phyloP scores from a whole-genome alignment of 2,888 invertebrate genomes.

The Eilema depressum region DNA sequence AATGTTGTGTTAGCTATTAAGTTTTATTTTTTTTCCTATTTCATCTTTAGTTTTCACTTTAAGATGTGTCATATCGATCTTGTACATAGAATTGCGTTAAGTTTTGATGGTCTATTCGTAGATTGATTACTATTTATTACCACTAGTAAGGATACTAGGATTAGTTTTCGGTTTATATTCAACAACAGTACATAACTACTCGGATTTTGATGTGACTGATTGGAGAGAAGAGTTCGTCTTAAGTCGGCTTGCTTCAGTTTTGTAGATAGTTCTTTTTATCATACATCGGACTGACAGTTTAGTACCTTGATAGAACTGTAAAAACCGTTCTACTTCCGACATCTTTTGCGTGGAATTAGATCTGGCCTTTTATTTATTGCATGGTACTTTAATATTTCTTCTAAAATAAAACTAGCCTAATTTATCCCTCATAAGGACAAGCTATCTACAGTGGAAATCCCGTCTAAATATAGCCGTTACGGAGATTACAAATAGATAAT shows the following conservation, averaged over 20 bases:
- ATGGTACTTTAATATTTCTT: too few species aligned
- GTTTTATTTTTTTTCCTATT: conserved; percentile 24
- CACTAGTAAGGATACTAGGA: not conserved
- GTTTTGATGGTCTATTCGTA: conserved; percentile 21
- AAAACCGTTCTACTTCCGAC: not conserved
- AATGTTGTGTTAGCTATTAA: conserved; percentile 25
- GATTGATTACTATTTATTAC: not conserved
- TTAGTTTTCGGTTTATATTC: not conserved
- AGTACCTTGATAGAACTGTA: not conserved
- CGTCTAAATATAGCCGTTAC: too few species aligned
- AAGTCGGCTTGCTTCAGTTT: too few species aligned
- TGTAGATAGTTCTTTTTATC: too few species aligned
- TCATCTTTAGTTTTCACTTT: conserved; percentile 27
- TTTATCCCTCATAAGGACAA: too few species aligned
- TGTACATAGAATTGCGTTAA: conserved; percentile 29
- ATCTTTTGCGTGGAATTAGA: too few species aligned
- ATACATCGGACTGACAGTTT: too few species aligned
- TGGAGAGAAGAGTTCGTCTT: not conserved
- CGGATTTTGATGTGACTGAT: not conserved
- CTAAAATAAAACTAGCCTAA: too few species aligned
- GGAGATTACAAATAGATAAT: too few species aligned
- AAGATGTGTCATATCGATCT: conserved; percentile 30
- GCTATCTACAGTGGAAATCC: too few species aligned
- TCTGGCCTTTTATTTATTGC: too few species aligned
- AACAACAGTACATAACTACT: not conserved